phyloP scores from a whole-genome alignment of 2,888 invertebrate genomes.

The Agrilus mali region DNA sequence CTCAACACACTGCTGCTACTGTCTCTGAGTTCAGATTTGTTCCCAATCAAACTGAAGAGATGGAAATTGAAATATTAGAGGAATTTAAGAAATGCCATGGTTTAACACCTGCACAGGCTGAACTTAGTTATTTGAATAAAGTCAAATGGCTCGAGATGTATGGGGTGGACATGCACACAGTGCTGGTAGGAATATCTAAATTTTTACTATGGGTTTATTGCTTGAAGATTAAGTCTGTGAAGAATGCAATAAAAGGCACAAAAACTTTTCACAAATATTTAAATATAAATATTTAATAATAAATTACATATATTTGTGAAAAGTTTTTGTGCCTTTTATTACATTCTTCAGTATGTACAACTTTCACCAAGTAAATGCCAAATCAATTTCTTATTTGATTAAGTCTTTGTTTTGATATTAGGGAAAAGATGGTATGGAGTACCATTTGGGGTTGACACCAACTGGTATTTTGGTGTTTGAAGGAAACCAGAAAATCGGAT shows the following conservation, averaged over 20 bases:
- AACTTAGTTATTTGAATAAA: constrained; percentile 88
- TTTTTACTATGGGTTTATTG: background rate
- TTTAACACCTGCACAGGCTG: constrained; percentile 89
- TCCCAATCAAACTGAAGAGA: constrained; percentile 89
- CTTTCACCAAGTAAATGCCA: background rate
- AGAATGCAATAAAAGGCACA: too few species aligned
- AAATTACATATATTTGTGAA: too few species aligned
- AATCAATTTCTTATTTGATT: constrained; percentile 3
- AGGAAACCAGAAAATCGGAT: constrained; percentile 88
- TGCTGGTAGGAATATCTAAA: constrained; percentile 45
- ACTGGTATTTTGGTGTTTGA: constrained; percentile 98
- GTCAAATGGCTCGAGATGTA: constrained; percentile 95
- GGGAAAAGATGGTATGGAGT: constrained; percentile 95
- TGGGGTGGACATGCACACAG: constrained; percentile 97
- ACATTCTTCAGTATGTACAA: too few species aligned
- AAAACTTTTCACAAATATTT: too few species aligned
- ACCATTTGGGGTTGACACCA: constrained; percentile 92
- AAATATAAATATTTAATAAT: too few species aligned
- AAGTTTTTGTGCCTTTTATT: too few species aligned
- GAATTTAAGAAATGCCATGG: constrained; percentile 80
- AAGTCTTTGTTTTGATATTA: constrained; percentile 21
- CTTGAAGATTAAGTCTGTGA: too few species aligned
- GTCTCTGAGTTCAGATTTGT: constrained; percentile 98
- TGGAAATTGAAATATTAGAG: constrained; percentile 89
- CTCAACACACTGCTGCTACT: constrained; percentile 86